Evolutionary conservation across 2,888 invertebrate species (phyloP), one percentile per base, ranked within the genome.

Genomic region (Drosophila monieri): DNA sequence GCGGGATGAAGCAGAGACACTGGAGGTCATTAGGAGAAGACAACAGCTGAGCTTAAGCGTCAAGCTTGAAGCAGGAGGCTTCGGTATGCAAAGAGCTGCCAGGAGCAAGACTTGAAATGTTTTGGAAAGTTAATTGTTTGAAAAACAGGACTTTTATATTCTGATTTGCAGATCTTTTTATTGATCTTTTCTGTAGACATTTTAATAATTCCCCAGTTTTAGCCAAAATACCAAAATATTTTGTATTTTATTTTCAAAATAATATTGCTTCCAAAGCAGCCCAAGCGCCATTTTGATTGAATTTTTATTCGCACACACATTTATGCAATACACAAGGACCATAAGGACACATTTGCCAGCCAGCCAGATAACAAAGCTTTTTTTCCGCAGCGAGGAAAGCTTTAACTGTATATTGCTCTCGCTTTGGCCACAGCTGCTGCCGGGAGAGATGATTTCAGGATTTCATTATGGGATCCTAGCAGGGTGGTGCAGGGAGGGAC

Each of bases 21-120:
- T 60, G 72, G 62, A 72, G 76, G 76, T 76, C 86, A 89, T 80
- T 86, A 83, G 81, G 77, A 64, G 55, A 61, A 66, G 69, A 79
- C 85, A 87, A 81, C 90, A 91, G 87, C 89, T 90, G 90, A 80
- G 84, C 76, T 74, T 81, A 84, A 90, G 80, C 85, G 78, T 75
- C 70, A 69, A 59, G 73, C 39, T 49, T 43, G 15, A 15, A 21
- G 43, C 41, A 32, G 48, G 18, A 80, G 59, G 44, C 69, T 51
- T 61, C 57, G 73, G 65, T 65, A 68, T 54, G 69, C 55, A 54
- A 41, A 58, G 52, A 44, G 48, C 44, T 10, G 52, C 49, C 53
- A 27, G 61, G 44, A 57, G 10, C 12, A 8, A 32, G 27, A 6
- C 27, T 57, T 49, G 46, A 47, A 60, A 47, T n/a, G 8, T 41